phyloP scores from a whole-genome alignment of 2,797 vertebrate species.

The Gallinago stenura region DNA sequence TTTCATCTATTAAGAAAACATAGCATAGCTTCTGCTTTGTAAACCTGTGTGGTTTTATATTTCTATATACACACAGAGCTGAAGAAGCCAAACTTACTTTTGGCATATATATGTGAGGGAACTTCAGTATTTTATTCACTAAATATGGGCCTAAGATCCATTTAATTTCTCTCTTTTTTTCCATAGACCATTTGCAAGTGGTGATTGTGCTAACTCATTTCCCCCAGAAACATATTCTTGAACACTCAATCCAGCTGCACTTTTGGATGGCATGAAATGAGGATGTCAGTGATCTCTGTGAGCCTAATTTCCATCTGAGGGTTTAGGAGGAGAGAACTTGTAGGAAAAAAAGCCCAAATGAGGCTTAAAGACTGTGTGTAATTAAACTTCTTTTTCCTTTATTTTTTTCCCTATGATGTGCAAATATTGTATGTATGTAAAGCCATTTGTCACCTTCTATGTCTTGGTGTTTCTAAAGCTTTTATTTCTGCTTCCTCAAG shows the following conservation, averaged over 20 bases:
- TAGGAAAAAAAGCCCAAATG: background rate
- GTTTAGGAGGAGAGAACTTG: background rate
- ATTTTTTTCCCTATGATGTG: background rate
- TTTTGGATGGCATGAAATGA: background rate
- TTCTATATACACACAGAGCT: background rate
- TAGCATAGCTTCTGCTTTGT: constrained; percentile 32
- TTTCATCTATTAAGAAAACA: constrained; percentile 64
- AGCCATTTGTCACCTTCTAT: background rate
- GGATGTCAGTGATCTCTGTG: background rate
- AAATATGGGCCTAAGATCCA: background rate
- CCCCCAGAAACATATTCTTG: background rate
- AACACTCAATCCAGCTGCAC: background rate
- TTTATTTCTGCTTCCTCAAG: background rate
- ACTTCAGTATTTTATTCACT: background rate
- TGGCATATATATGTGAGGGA: background rate
- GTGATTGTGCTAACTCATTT: background rate
- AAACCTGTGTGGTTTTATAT: constrained; percentile 6
- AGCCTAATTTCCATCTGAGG: background rate
- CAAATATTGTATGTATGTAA: background rate
- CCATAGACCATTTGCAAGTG: background rate
- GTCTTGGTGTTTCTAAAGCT: background rate
- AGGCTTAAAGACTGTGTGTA: background rate
- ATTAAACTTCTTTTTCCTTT: background rate
- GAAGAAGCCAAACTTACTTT: background rate
- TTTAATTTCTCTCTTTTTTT: background rate